Evolutionary conservation across 2,888 invertebrate genomes (phyloP).

Genomic region (Aleiodes leptofemur): DNA sequence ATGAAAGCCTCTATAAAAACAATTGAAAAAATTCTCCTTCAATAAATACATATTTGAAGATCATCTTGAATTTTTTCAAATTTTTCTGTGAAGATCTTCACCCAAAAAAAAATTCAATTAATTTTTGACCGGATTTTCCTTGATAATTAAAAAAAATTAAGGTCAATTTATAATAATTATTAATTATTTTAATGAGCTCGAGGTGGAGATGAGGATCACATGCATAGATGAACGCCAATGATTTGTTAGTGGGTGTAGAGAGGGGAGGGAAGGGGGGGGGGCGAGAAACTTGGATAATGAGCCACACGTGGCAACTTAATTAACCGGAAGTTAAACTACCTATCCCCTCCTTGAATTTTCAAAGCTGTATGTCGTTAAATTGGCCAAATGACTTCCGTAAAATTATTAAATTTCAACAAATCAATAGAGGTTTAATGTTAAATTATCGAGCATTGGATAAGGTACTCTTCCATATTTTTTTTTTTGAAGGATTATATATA

Average conservation of each 20-base stretch:
- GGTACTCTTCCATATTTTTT: neutral
- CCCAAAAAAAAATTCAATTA: neutral
- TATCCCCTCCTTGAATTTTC: slow-evolving; percentile 30
- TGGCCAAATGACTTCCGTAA: slow-evolving; percentile 10
- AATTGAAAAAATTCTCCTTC: neutral
- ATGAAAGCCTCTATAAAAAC: too few relatives aligned
- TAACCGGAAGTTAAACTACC: slow-evolving; percentile 52
- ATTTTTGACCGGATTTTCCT: too few relatives aligned
- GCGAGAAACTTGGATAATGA: slow-evolving; percentile 62
- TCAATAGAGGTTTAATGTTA: neutral
- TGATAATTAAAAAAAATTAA: neutral
- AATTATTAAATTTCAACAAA: neutral
- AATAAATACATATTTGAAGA: too few relatives aligned
- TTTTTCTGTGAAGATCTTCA: too few relatives aligned
- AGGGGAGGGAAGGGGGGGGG: too few relatives aligned
- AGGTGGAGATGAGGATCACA: neutral
- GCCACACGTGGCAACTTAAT: slow-evolving; percentile 68
- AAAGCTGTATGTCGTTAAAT: slow-evolving; percentile 37
- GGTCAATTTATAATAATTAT: neutral
- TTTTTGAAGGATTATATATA: neutral
- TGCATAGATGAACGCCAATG: slow-evolving; percentile 49
- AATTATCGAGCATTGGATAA: neutral
- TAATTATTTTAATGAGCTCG: neutral
- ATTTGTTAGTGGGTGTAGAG: slow-evolving; percentile 60
- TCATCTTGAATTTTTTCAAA: too few relatives aligned